Evolutionary conservation across 2,888 invertebrate species (phyloP), one percentile per base, ranked within the genome.

Genomic region (Agrochola macilenta): DNA sequence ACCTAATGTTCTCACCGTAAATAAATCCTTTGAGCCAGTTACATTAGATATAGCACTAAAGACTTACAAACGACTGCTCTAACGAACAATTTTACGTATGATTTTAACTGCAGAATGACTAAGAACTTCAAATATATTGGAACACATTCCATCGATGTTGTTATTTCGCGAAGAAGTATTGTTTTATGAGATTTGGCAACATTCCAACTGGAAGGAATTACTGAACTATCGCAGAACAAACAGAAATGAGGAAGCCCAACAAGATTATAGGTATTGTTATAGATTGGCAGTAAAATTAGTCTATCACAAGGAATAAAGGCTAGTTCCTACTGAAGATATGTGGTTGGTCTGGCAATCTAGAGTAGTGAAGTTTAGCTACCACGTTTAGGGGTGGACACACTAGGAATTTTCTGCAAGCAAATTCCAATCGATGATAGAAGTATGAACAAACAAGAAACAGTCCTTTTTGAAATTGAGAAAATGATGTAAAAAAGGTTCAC

Each of bases 171-270:
- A 58, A 46, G 39, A 70, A 61, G 69, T 68, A 68, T 81, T 81
- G 68, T 79, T 83, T 75, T 49, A 65, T 61, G 82, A 57, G 43
- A 49, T 39, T 71, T 82, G 83, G 79, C 75, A 49, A 23, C 5
- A 14, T 23, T 39, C 82, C 82, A 82, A 79, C 26, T 26, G 49
- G 11, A 8, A 58, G 39, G 9, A 43, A 83, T 79, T 63, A 66
- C 14, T 72, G 61, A 39, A 69, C 7, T 46, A 69, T 69, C 20
- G n/a, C 43, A 63, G 12, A 69, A 46, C 57, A 78, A 66, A 49
- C 30, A 43, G 23, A 52, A 57, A 70, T 68, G 23, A 70, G 69
- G 69, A 76, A 82, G 57, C 7, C 1, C 2, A 20, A 20, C 8
- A 17, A 79, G 30, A 65, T 35, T 43, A 17, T 4, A 14, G 0